phyloP scores from a whole-genome alignment of 2,888 invertebrate genomes.

The Lathronympha strigana region DNA sequence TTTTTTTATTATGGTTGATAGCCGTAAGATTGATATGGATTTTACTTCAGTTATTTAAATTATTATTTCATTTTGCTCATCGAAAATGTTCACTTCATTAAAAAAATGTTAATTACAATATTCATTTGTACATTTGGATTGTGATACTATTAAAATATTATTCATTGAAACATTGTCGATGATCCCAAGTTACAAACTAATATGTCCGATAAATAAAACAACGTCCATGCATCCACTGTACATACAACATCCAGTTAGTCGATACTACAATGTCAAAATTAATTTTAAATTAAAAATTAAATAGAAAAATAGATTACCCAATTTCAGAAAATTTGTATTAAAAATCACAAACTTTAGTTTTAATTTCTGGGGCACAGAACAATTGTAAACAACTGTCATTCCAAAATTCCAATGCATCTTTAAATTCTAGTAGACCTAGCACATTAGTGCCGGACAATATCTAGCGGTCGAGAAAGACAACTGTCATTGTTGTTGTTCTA shows the following conservation, averaged over 20 bases:
- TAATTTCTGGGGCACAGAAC: neutral
- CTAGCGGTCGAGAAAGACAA: too few relatives aligned
- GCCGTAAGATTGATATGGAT: neutral
- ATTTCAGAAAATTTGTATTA: slow-evolving; percentile 16
- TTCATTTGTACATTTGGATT: neutral
- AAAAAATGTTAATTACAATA: neutral
- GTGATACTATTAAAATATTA: neutral
- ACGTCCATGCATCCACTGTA: slow-evolving; percentile 39
- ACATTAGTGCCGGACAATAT: too few relatives aligned
- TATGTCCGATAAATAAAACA: slow-evolving; percentile 17
- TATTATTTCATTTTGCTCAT: neutral
- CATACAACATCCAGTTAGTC: slow-evolving; percentile 35
- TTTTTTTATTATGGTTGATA: neutral
- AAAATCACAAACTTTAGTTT: neutral
- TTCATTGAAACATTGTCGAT: slow-evolving; percentile 23
- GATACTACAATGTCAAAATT: slow-evolving; percentile 35
- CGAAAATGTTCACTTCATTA: slow-evolving; percentile 15
- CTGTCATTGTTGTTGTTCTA: too few relatives aligned
- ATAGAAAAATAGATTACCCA: slow-evolving; percentile 15
- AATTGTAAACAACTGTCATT: neutral
- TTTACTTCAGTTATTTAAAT: slow-evolving; percentile 19
- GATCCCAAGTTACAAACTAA: slow-evolving; percentile 3
- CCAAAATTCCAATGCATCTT: too few relatives aligned
- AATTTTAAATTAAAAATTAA: slow-evolving; percentile 18
- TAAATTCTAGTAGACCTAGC: too few relatives aligned